A percentile compares a stretch with the other conserved stretches of the same genome.
Evolutionary conservation across 2,888 invertebrate genomes (phyloP).

Genomic region (Hecatera dysodea): DNA sequence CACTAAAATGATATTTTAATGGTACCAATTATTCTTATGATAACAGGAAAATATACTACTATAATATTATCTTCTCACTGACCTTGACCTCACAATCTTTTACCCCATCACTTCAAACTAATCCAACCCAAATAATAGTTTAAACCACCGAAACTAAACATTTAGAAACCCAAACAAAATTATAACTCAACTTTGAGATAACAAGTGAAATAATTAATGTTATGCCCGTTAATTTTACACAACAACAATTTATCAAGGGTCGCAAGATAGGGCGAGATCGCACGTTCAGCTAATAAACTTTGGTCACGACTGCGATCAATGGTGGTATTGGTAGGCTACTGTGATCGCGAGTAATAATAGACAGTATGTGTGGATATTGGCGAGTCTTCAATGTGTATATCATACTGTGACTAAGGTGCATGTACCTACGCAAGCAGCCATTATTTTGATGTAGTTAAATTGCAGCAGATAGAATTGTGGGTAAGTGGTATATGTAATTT

Average conservation of each 20-base stretch:
- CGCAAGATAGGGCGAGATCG: slow-evolving; percentile 48
- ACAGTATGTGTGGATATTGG: slow-evolving; percentile 17
- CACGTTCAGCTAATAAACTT: slow-evolving; percentile 70
- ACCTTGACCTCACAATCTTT: neutral
- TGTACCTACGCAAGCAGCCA: neutral
- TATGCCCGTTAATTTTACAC: slow-evolving; percentile 72
- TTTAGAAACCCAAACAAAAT: slow-evolving; percentile 57
- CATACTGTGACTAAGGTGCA: neutral
- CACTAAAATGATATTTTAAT: neutral
- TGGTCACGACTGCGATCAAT: slow-evolving; percentile 60
- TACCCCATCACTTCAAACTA: slow-evolving; percentile 15
- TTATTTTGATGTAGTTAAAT: no score
- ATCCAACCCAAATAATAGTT: neutral
- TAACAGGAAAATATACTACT: no score
- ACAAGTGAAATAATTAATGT: slow-evolving; percentile 78
- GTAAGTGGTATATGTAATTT: no score
- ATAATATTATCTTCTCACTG: no score
- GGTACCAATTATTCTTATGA: neutral
- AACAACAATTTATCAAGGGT: slow-evolving; percentile 72
- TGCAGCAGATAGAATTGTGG: no score
- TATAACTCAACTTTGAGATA: slow-evolving; percentile 63
- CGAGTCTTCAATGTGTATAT: slow-evolving; percentile 15
- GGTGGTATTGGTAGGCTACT: slow-evolving; percentile 26
- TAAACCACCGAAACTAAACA: slow-evolving; percentile 51
- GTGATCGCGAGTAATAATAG: slow-evolving; percentile 38